Base-by-base conservation (phyloP, 2,888 invertebrate genomes). In the Xanthostigma xanthostigma region DNA sequence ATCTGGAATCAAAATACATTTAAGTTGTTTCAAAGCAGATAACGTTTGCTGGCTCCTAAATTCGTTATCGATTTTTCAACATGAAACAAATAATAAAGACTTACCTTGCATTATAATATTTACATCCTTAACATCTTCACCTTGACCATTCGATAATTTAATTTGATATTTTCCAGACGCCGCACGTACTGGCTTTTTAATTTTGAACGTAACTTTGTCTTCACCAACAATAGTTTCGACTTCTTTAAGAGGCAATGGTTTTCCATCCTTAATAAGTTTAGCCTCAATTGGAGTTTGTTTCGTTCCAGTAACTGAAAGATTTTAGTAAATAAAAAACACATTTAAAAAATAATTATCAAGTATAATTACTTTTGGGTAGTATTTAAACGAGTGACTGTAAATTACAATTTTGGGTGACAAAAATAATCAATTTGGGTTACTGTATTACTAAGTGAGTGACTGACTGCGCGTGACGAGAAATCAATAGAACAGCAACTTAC, bases 161-260 rank as follows among this genome's bases (percentile, higher is more conserved):
- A 99, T 81, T 67, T 92, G 88, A 68, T 96, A 99, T 59, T 82
- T 81, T 44, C 97, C 98, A 53, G 93, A 87, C 52, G 79, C 78
- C 53, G 85, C 87, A 51, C 91, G 76, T 11, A 81, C 71, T 1
- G 95, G 94, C 64, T 93, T 93, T 62, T 94, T 94, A 59, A 94
- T 79, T 65, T 89, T 92, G 63, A 89, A 91, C 6, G 84, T 80
- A 42, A 93, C 75, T 63, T 91, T 91, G 56, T 94, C 95, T 59
- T 93, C 92, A 45, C 84, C 81, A n/a, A 97, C 84, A 17, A 88
- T 77, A 27, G 90, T 82, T 63, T 95, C 93, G 11, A 92, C 83
- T 59, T 94, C 93, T 62, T 90, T 93, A 27, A 85, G 72, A 35
- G 89, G 84, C 56, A 94, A 68, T 6, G 84, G 78, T 68, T 94